These are phyloP conservation scores for Agriotes lineatus DNA, from an alignment of 2,888 invertebrate genomes.

Conservation along the genomic window DNA sequence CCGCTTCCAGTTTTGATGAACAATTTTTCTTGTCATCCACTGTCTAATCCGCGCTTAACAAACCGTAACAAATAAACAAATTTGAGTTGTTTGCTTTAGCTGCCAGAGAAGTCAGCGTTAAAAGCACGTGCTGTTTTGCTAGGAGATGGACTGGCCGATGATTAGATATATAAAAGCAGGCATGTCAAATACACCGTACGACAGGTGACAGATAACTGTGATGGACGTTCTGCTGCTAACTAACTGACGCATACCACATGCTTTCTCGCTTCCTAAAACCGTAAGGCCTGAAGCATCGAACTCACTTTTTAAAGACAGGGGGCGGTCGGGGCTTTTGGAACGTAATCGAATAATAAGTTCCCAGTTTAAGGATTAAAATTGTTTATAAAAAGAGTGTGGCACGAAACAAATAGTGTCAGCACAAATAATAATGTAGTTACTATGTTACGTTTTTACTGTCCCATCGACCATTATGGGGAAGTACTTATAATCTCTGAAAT, in stretches of 20 bases:
- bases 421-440: too few species aligned
- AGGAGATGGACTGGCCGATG: constrained; percentile 23
- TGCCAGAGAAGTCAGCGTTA: constrained; percentile 2
- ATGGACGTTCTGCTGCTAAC: constrained; percentile 28
- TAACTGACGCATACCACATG: constrained; percentile 30
- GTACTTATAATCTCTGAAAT: too few species aligned
- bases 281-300: too few species aligned
- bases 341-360: too few species aligned
- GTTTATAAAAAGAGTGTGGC: too few species aligned
- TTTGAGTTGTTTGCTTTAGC: constrained; percentile 13
- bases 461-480: too few species aligned
- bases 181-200: constrained; percentile 26
- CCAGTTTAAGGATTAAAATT: too few species aligned
- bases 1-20: neutral
- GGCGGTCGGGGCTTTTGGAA: too few species aligned
- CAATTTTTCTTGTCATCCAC: neutral
- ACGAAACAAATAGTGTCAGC: too few species aligned
- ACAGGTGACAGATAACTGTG: constrained; percentile 34
- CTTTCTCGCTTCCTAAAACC: constrained; percentile 18
- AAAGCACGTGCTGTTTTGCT: constrained; percentile 27
- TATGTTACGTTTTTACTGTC: too few species aligned
- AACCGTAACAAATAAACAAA: constrained; percentile 23
- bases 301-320: too few species aligned
- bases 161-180: constrained; percentile 20
- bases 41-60: constrained; percentile 1